These are phyloP conservation scores for Lota lota DNA, from an alignment of 2,113 vertebrate genomes.

Conservation along the genomic window DNA sequence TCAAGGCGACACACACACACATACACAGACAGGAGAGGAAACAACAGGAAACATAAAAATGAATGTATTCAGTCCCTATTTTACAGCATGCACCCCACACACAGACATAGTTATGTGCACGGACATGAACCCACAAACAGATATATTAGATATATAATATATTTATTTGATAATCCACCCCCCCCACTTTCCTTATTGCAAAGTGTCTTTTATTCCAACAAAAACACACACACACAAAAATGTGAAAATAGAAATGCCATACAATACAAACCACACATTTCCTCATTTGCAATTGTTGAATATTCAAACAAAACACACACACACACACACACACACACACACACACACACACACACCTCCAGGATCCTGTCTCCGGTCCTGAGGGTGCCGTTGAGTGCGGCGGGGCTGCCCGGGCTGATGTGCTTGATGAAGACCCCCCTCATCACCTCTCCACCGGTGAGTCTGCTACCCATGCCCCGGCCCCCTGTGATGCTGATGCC, in stretches of 20 bases:
- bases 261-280: not conserved
- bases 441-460: constrained; percentile 93
- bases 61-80: not conserved
- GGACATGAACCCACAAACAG: not conserved
- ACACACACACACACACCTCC: constrained; percentile 74
- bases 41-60: not conserved
- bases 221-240: not conserved
- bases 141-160: not conserved
- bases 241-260: too few species aligned
- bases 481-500: constrained; percentile 97
- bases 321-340: constrained; percentile 15
- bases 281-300: not conserved
- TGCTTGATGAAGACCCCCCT: constrained; percentile 97
- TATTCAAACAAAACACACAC: constrained; percentile 8
- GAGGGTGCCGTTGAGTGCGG: constrained; percentile 85
- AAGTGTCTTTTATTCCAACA: too few species aligned
- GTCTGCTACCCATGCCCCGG: constrained; percentile 90
- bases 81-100: constrained; percentile 1
- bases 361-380: constrained; percentile 91
- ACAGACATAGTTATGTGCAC: constrained; percentile 1
- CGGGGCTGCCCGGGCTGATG: constrained; percentile 89
- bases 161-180: not conserved
- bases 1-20: not conserved
- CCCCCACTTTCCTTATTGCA: not conserved
- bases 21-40: not conserved